phyloP scores from a whole-genome alignment of 2,113 vertebrate species.

The Indicator indicator region DNA sequence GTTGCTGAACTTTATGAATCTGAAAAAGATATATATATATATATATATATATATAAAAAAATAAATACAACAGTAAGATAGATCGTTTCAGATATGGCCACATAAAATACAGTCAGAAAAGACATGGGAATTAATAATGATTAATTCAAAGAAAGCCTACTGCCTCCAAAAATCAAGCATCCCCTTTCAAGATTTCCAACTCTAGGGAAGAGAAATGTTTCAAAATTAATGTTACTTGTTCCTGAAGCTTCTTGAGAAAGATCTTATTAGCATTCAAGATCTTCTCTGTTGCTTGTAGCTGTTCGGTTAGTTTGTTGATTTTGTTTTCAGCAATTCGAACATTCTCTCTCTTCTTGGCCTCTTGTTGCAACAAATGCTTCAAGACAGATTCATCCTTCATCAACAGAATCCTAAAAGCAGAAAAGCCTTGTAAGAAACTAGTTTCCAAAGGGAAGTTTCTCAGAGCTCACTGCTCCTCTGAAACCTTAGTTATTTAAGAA shows the following conservation, averaged over 20 bases:
- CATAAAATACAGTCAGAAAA: neutral
- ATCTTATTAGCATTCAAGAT: slow-evolving; percentile 86
- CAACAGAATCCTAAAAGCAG: slow-evolving; percentile 82
- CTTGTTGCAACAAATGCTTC: slow-evolving; percentile 89
- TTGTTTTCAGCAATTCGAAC: slow-evolving; percentile 91
- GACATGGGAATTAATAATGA: neutral
- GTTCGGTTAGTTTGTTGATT: slow-evolving; percentile 87
- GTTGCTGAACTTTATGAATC: slow-evolving; percentile 91
- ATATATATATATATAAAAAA: neutral
- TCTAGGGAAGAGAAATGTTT: neutral
- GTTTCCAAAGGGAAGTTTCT: neutral
- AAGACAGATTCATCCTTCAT: slow-evolving; percentile 91
- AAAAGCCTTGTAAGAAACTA: neutral
- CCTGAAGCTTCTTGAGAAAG: slow-evolving; percentile 92
- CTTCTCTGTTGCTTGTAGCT: slow-evolving; percentile 92
- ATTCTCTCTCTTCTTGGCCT: slow-evolving; percentile 91
- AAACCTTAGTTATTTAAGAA: neutral
- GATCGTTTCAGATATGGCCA: neutral
- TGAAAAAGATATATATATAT: slow-evolving; percentile 45
- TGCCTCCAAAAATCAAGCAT: neutral
- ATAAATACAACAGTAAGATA: neutral
- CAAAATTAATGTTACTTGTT: slow-evolving; percentile 83
- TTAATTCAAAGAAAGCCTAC: neutral
- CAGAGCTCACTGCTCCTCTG: neutral
- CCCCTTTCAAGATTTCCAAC: neutral